These are phyloP conservation scores for Stenoptilia bipunctidactyla DNA, from an alignment of 2,888 invertebrate species.

Conservation along the genomic window DNA sequence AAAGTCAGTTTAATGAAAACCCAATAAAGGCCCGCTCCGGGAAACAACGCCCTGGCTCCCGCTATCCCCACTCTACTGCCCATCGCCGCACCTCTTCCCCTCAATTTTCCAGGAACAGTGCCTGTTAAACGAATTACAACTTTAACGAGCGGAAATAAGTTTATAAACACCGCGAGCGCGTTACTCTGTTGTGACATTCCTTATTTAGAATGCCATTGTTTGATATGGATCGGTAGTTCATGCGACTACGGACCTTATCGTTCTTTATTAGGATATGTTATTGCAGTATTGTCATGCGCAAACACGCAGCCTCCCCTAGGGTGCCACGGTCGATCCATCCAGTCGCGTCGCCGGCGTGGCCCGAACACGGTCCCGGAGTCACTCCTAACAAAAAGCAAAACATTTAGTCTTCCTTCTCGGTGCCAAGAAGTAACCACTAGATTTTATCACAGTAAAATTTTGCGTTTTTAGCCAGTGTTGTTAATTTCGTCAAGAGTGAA, in stretches of 20 bases:
- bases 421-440: slow-evolving; percentile 46
- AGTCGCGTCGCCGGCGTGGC: slow-evolving; percentile 63
- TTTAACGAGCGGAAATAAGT: background rate
- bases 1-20: too few species aligned
- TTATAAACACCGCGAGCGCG: background rate
- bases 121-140: background rate
- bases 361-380: slow-evolving; percentile 46
- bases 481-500: slow-evolving; percentile 53
- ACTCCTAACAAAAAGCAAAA: slow-evolving; percentile 31
- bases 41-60: background rate
- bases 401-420: slow-evolving; percentile 52
- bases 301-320: slow-evolving; percentile 66
- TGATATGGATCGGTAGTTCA: background rate
- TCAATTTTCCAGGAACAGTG: background rate
- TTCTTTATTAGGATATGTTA: background rate
- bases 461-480: slow-evolving; percentile 53
- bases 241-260: background rate
- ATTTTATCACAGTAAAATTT: slow-evolving; percentile 29
- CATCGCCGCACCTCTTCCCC: background rate
- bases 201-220: background rate
- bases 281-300: slow-evolving; percentile 25
- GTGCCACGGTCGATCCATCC: slow-evolving; percentile 63
- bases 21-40: too few species aligned
- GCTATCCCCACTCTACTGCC: background rate
- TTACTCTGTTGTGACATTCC: background rate